Percentiles rank a stretch among this genome's conserved stretches.
These are phyloP conservation scores for Aphaenogaster rudis DNA, from an alignment of 1,140 invertebrate species.

Conservation along the genomic window DNA sequence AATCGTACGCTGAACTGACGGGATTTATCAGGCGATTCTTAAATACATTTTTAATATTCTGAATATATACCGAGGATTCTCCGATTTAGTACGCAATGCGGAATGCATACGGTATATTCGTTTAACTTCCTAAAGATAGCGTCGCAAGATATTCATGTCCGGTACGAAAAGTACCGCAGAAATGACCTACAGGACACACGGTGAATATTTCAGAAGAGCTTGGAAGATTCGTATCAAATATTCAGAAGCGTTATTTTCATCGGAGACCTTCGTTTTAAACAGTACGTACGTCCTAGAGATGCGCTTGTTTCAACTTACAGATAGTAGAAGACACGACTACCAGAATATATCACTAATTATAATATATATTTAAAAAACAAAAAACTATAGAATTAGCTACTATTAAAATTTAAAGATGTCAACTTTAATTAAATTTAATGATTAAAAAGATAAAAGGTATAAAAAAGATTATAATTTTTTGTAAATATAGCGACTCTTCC, in stretches of 20 bases:
- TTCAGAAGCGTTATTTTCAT: slow-evolving; percentile 23
- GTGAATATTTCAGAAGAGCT: slow-evolving; percentile 46
- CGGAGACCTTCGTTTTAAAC: not conserved
- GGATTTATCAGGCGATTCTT: slow-evolving; percentile 7
- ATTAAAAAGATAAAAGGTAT: not conserved
- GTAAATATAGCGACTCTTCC: not conserved
- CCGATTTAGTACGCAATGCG: slow-evolving; percentile 40
- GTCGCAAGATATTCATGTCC: slow-evolving; percentile 36
- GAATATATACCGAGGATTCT: not conserved
- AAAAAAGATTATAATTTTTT: not conserved
- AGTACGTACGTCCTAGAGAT: not conserved
- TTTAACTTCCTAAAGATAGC: slow-evolving; percentile 49
- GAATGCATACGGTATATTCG: slow-evolving; percentile 3
- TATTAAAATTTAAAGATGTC: not conserved
- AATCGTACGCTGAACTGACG: not conserved
- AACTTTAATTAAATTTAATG: not conserved
- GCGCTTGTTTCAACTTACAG: not conserved
- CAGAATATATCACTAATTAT: not conserved
- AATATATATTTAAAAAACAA: not conserved
- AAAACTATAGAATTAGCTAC: not conserved
- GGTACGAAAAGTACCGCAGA: slow-evolving; percentile 17
- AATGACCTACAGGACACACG: slow-evolving; percentile 27
- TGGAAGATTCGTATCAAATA: slow-evolving; percentile 22
- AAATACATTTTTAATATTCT: slow-evolving; percentile 28
- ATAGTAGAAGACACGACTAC: not conserved